phyloP scores from a whole-genome alignment of 2,888 invertebrate genomes.

The Athalia cordata region DNA sequence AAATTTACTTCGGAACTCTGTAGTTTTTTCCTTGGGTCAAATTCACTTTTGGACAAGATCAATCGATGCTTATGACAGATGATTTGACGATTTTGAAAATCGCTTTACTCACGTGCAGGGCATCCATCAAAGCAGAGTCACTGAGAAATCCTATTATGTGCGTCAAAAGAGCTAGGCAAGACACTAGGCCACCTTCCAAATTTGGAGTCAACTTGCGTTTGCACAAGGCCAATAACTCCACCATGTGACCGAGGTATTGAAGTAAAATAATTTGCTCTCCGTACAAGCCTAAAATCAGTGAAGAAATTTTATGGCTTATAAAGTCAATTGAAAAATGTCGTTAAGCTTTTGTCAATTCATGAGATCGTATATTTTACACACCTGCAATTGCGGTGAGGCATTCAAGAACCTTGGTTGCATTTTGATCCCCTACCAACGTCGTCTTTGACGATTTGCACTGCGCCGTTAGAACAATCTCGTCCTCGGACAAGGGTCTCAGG shows the following conservation, averaged over 20 bases:
- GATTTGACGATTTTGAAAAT: no score
- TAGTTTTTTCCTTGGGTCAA: no score
- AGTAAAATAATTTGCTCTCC: conserved; percentile 91
- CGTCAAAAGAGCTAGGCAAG: conserved; percentile 87
- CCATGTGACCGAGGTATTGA: conserved; percentile 93
- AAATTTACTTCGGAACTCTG: not conserved
- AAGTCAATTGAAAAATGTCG: not conserved
- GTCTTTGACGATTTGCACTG: conserved; percentile 78
- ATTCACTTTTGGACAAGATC: not conserved
- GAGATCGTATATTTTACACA: conserved; percentile 69
- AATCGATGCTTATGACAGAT: not conserved
- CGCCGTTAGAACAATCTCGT: conserved; percentile 70
- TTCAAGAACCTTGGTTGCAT: conserved; percentile 91
- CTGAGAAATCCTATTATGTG: conserved; percentile 88
- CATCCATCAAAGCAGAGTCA: conserved; percentile 90
- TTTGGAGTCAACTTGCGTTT: conserved; percentile 87
- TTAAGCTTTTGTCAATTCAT: conserved; percentile 5
- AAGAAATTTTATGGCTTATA: conserved; percentile 40
- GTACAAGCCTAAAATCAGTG: conserved; percentile 79
- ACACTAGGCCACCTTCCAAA: conserved; percentile 92
- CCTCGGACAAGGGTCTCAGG: conserved; percentile 74
- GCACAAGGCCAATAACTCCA: conserved; percentile 88
- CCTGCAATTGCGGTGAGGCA: conserved; percentile 92
- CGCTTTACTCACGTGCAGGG: conserved; percentile 80
- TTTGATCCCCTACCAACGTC: conserved; percentile 84